Conservation (phyloP, 2,797 vertebrate genomes). For the Micropoecilia bifurca region DNA sequence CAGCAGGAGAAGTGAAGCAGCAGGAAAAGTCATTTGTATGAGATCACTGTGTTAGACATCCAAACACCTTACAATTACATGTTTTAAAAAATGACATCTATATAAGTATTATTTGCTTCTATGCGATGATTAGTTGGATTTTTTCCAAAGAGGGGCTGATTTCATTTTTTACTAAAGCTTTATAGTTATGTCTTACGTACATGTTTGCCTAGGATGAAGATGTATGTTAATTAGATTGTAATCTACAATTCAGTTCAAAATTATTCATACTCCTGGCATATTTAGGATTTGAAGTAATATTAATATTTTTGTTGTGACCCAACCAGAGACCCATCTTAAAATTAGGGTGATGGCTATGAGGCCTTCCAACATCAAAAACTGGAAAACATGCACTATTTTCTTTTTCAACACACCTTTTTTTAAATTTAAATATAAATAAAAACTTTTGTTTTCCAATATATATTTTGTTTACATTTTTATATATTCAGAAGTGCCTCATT, state of each 20-base stretch:
- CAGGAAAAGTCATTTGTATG: conserved; percentile 79
- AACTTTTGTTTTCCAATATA: background rate
- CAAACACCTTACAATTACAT: background rate
- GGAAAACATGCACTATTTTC: background rate
- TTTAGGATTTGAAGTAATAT: background rate
- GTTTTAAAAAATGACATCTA: conserved; percentile 10
- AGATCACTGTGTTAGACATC: conserved; percentile 28
- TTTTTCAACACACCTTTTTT: background rate
- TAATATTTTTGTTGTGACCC: background rate
- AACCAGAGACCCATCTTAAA: background rate
- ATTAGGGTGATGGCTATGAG: background rate
- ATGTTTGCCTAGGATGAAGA: background rate
- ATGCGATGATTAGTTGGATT: background rate
- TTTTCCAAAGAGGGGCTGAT: background rate
- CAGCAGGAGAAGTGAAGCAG: conserved; percentile 65
- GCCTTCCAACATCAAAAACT: background rate
- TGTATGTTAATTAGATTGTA: background rate
- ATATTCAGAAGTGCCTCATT: background rate
- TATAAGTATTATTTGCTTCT: background rate
- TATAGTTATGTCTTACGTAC: background rate
- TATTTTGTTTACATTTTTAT: background rate
- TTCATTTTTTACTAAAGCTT: background rate
- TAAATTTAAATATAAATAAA: background rate
- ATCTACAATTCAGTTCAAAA: background rate
- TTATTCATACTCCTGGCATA: background rate